Conservation (phyloP, 2,797 vertebrate species). For the Spea hammondii region DNA sequence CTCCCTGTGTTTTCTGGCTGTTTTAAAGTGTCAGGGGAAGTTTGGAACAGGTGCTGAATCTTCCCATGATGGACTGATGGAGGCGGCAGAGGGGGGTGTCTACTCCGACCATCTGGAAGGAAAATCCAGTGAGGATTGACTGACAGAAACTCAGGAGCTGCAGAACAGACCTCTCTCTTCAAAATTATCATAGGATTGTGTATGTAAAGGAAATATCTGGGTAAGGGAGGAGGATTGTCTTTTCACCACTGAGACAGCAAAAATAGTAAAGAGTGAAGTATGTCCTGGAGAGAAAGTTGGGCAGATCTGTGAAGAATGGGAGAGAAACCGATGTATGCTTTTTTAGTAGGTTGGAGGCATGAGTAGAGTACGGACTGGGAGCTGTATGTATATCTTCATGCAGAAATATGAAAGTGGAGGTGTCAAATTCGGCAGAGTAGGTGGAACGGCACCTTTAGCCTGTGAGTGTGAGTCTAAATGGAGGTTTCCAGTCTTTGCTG, state of each 20-base stretch:
- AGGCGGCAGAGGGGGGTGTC: slow-evolving; percentile 20
- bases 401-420: not conserved
- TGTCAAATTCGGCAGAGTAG: too few species aligned
- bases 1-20: slow-evolving; percentile 29
- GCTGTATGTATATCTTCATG: not conserved
- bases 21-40: slow-evolving; percentile 45
- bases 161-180: slow-evolving; percentile 23
- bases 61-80: slow-evolving; percentile 32
- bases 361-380: not conserved
- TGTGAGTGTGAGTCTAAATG: too few species aligned
- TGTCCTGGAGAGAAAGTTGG: not conserved
- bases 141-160: slow-evolving; percentile 21
- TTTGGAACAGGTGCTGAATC: slow-evolving; percentile 42
- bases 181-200: slow-evolving; percentile 11
- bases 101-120: slow-evolving; percentile 41
- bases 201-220: slow-evolving; percentile 14
- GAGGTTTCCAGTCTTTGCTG: too few species aligned
- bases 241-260: not conserved
- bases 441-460: too few species aligned
- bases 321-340: not conserved
- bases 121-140: slow-evolving; percentile 23
- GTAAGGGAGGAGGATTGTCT: slow-evolving; percentile 22
- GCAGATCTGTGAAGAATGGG: not conserved
- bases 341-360: not conserved
- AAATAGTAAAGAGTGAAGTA: not conserved